Evolutionary conservation across 2,888 invertebrate species (phyloP), one percentile per base, ranked within the genome.

Genomic region (Thyatira batis): DNA sequence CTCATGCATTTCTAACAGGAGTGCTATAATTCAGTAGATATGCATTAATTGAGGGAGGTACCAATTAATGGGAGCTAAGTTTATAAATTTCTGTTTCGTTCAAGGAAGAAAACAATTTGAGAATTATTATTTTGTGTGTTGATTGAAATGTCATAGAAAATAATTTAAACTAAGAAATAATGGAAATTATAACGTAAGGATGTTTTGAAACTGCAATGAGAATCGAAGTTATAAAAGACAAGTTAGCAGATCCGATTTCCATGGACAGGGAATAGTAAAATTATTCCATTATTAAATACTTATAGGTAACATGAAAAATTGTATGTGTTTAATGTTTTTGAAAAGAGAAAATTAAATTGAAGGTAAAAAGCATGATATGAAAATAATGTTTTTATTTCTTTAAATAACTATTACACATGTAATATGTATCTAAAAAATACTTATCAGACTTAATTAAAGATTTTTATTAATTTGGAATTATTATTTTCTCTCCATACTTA

Each of bases 271-370:
- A 63, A 65, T 61, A 58, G 65, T 65, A 59, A 67, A 54, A 52
- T 45, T 54, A 45, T 33, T 63, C n/a, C n/a, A n/a, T n/a, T 57
- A 54, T 59, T 70, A 63, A 63, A 61, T 64, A 67, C 43, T 67
- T 58, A 58, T 46, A 49, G 60, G 61, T 49, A 56, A 51, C 60
- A 63, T 53, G n/a, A n/a, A n/a, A n/a, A n/a, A n/a, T 50, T 55
- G 57, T 57, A 76, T 78, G 86, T 88, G 85, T 88, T 82, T 71
- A 69, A 89, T 91, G 91, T 90, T 92, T 88, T 85, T 90, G 92
- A 92, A 92, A 92, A 92, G 92, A 92, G 92, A 91, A 87, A 85
- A 82, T 78, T 67, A 39, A 17, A 73, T 71, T 69, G 55, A 65
- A 74, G 69, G 69, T 65, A 74, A 69, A 67, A 80, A 77, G 74